Percentiles rank a stretch among this genome's conserved stretches.
Conservation (phyloP, 1,140 invertebrate species). For the Drosophila fuyamai region DNA sequence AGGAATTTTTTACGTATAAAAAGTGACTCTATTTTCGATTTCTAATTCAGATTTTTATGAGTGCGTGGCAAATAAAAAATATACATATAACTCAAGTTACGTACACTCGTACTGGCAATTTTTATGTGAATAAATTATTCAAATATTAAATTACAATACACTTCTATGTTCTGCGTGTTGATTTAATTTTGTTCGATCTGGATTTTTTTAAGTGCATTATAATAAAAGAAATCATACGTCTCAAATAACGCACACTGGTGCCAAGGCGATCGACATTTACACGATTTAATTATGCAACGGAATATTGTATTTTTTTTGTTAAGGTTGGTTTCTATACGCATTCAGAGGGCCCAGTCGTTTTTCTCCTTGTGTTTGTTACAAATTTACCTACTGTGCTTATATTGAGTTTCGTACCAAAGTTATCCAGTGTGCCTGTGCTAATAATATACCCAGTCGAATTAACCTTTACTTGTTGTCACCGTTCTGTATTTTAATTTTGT, state of each 20-base stretch:
- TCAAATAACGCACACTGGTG: no score
- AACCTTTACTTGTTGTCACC: conserved; percentile 1
- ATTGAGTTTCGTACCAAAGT: conserved; percentile 15
- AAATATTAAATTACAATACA: background rate
- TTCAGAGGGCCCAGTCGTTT: no score
- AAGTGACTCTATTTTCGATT: conserved; percentile 8
- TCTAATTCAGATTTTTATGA: conserved; percentile 1
- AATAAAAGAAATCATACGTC: no score
- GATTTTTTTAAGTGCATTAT: background rate
- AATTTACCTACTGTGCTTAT: conserved; percentile 6
- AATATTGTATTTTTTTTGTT: conserved; percentile 7
- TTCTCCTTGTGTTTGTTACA: background rate
- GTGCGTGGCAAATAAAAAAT: background rate
- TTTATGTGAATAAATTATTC: conserved; percentile 2
- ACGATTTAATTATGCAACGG: no score
- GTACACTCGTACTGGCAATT: background rate
- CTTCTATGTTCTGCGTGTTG: background rate
- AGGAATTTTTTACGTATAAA: conserved; percentile 5
- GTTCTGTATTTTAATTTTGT: conserved; percentile 4
- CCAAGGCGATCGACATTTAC: no score
- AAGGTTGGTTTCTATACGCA: no score
- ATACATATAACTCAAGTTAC: background rate
- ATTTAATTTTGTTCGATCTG: background rate
- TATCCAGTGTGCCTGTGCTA: conserved; percentile 14
- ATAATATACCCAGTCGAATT: conserved; percentile 11